A percentile compares a stretch with the other conserved stretches of the same genome.
Conservation (phyloP, 1,140 invertebrate species). For the Conopomorpha cramerella region DNA sequence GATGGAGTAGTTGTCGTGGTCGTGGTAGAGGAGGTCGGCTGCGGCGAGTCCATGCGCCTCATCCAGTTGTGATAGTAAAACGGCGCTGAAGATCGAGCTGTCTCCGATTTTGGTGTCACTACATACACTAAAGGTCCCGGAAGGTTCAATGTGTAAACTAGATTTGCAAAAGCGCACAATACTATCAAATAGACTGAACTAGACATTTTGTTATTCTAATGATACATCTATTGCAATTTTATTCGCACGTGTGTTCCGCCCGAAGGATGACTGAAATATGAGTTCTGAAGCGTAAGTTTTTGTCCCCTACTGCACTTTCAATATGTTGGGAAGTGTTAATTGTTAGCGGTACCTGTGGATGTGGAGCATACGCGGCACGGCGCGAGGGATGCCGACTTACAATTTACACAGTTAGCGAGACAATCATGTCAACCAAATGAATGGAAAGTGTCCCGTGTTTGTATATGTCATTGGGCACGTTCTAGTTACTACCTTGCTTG, state of each 20-base stretch:
- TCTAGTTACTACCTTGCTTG: not conserved
- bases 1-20: constrained; percentile 24
- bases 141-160: constrained; percentile 20
- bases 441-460: constrained; percentile 54
- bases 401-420: constrained; percentile 48
- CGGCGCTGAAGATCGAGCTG: constrained; percentile 20
- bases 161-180: constrained; percentile 15
- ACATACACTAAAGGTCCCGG: constrained; percentile 40
- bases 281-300: constrained; percentile 4
- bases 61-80: constrained; percentile 52
- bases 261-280: constrained; percentile 29
- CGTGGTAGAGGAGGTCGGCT: constrained; percentile 17
- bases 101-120: constrained; percentile 34
- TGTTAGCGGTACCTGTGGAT: constrained; percentile 46
- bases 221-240: constrained; percentile 9
- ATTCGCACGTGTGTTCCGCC: constrained; percentile 18
- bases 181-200: constrained; percentile 12
- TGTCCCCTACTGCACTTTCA: too few species aligned
- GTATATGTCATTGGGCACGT: constrained; percentile 23
- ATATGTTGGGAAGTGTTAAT: too few species aligned
- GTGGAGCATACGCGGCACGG: constrained; percentile 24
- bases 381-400: constrained; percentile 36
- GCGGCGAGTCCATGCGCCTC: constrained; percentile 32
- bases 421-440: constrained; percentile 27
- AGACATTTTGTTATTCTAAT: constrained; percentile 22